These are phyloP conservation scores for Druon quercuslanigerum DNA, from an alignment of 1,140 invertebrate species.

Conservation along the genomic window DNA sequence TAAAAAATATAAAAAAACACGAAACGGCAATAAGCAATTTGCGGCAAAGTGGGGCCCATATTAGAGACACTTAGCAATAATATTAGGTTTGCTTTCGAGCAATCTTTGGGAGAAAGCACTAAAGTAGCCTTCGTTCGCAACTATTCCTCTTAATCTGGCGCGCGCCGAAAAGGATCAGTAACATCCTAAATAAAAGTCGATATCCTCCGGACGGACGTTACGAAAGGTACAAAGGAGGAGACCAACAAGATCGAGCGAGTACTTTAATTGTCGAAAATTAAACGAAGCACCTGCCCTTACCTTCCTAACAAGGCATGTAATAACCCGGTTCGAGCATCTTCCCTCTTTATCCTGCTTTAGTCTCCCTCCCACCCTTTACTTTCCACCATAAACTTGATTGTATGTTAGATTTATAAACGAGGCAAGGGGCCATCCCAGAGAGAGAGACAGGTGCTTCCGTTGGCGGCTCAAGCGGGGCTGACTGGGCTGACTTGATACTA, in stretches of 20 bases:
- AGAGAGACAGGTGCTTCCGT: conserved; percentile 70
- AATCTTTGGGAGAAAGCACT: too few relatives aligned
- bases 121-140: too few relatives aligned
- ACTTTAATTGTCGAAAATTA: conserved; percentile 75
- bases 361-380: conserved; percentile 45
- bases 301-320: conserved; percentile 73
- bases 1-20: too few relatives aligned
- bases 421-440: conserved; percentile 63
- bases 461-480: conserved; percentile 38
- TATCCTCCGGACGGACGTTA: not conserved
- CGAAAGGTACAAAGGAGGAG: conserved; percentile 45
- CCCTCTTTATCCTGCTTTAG: conserved; percentile 48
- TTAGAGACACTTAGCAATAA: too few relatives aligned
- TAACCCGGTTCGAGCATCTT: conserved; percentile 63
- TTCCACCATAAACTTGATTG: conserved; percentile 68
- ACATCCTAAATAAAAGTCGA: conserved; percentile 16
- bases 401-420: conserved; percentile 73
- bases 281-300: conserved; percentile 72
- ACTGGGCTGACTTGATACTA: conserved; percentile 25
- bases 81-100: too few relatives aligned
- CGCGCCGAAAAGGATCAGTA: conserved; percentile 27
- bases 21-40: too few relatives aligned
- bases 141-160: conserved; percentile 9
- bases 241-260: conserved; percentile 53
- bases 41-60: too few relatives aligned